Evolutionary conservation across 2,113 vertebrate genomes (phyloP), one percentile per base, ranked within the genome.

Genomic region (Euleptes europaea): DNA sequence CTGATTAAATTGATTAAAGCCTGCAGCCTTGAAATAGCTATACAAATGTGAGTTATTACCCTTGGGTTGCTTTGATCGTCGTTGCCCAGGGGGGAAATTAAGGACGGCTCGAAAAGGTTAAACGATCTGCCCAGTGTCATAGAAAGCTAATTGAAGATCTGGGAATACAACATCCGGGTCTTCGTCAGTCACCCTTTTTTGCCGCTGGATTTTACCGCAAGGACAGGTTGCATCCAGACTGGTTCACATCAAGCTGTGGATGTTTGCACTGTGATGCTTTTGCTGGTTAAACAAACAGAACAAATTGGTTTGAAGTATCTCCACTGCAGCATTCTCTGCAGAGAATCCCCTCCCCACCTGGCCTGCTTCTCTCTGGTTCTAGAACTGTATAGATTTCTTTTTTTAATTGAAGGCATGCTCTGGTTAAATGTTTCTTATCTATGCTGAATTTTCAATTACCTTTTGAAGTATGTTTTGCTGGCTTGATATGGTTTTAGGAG

Each of bases 11-110:
- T 51, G 66, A 40, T 70, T 71, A 71, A 70, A 54, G 23, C 23
- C 54, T 81, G 21, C 23, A 17, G 49, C 12, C 13, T 44, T 35
- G 13, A 70, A 70, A 70, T 33, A 17, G 15, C 66, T 38, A 81
- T 5, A 49, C 28, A 72, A 40, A n/a, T 40, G 14, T 81, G 69
- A 82, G 49, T 82, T 82, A 82, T 82, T 72, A 82, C 69, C 38
- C 51, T 82, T 12, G 26, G 40, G 35, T 73, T 72, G 35, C 51
- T 42, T 72, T 72, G 57, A 42, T 72, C 69, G 60, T n/a, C 4
- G 12, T 72, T n/a, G 35, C 15, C 13, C 35, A 60, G 26, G 72
- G 69, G 67, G n/a, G 6, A 72, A 82, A 42, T 82, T 82, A 72
- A 82, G 8, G 9, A 28, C 44, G 47, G 23, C 51, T 72, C 66